Base-by-base conservation (phyloP, 2,888 invertebrate genomes). In the Aporophyla lueneburgensis region DNA sequence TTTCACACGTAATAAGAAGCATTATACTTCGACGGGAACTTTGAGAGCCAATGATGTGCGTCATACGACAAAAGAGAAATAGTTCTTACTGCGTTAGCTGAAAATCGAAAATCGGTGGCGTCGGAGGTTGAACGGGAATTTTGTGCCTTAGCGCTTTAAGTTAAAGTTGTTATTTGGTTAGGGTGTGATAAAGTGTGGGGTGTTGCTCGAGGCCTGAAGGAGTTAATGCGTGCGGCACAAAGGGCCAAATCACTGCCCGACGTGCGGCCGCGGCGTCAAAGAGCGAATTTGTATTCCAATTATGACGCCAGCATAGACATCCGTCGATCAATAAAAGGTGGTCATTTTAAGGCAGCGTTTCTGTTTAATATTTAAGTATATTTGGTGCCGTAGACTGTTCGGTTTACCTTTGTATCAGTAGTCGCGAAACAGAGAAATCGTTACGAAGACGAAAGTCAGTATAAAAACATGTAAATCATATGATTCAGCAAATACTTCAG, bases 261-360 rank as follows among this genome's bases (percentile, higher is more conserved):
- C 92, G 92, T 92, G 94, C 92, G 92, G 90, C 92, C 93, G 90
- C 89, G 91, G 92, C 94, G 94, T 94, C 96, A 95, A 95, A 96
- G 94, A 94, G 94, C 92, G 93, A 96, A 96, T 96, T 96, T 96
- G 96, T 96, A 96, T 95, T 96, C 95, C 96, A 96, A 96, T 96
- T 96, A 96, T 95, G 94, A 95, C 94, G 92, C 95, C 88, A 80
- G 83, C 86, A 84, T 85, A 90, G 90, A 91, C 91, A 89, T 87
- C 84, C 84, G 87, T 69, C 89, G 89, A 89, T 90, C 90, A 85
- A 91, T 90, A 89, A 86, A 76, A 84, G 83, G 75, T 83, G 81
- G 85, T 81, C 84, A 86, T 84, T 85, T 86, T 43, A 72, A 70
- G 66, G 40, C 53, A 78, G 80, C 87, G 83, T 87, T 86, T 67